Evolutionary conservation across 2,797 vertebrate genomes (phyloP), one percentile per base, ranked within the genome.

Genomic region (Pantherophis alleghaniensis): DNA sequence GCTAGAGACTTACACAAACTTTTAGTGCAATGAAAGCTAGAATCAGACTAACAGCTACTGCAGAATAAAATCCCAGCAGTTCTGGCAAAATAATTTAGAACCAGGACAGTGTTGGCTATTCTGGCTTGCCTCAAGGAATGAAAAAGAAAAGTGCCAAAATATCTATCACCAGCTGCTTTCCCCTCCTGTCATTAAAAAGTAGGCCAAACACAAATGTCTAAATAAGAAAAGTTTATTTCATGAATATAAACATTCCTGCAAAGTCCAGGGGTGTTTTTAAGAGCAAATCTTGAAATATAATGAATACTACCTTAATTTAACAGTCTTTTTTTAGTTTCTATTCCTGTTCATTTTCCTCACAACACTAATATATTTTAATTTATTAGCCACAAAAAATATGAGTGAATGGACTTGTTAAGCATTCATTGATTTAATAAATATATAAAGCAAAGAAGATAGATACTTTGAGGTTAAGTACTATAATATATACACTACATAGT

Each of bases 221-320:
- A 87, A 87, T 91, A 55, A 90, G 87, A 86, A 42, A 87, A 60
- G 74, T 55, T 93, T 91, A 56, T 87, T 90, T 89, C 18, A 74
- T 89, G 59, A 87, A 55, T 55, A 86, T 18, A 91, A 55, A 32
- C 61, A 88, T 59, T 32, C 26, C 42, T 88, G 88, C 93, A 95
- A 88, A 91, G 87, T 87, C 91, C 60, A 95, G 87, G 26, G 87
- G 7, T 66, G 92, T 94, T 93, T 92, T 87, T 91, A 88, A 95
- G n/a, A 11, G 28, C 13, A 24, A 22, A 28, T 88, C 86, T 89
- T 55, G 32, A 51, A 89, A 93, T 11, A 42, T 55, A 12, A 86
- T 86, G 59, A 91, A 89, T 92, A 47, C 32, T 92, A 91, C 93
- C 90, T 94, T 59, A 88, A 94, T 95, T 94, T 96, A 95, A 94